Conservation (phyloP, 2,113 vertebrate species). For the Chlorodrepanis virens region DNA sequence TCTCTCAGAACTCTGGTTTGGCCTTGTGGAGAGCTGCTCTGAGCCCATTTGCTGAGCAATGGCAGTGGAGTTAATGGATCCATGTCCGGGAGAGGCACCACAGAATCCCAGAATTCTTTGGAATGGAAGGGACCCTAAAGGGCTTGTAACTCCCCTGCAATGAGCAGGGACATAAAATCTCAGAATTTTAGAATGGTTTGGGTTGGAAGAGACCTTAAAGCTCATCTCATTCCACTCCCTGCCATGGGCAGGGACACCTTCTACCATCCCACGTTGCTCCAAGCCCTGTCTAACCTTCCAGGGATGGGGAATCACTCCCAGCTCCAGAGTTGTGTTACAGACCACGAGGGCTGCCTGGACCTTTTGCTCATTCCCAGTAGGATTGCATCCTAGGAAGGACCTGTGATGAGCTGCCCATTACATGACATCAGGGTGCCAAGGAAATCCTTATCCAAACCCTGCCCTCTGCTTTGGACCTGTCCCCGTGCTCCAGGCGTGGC, state of each 20-base stretch:
- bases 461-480: background rate
- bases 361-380: background rate
- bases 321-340: background rate
- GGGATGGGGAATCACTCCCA: background rate
- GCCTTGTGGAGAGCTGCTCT: background rate
- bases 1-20: background rate
- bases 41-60: background rate
- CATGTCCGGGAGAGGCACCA: rapidly evolving
- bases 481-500: rapidly evolving
- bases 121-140: background rate
- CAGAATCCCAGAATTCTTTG: background rate
- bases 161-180: background rate
- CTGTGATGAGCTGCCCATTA: background rate
- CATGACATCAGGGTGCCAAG: background rate
- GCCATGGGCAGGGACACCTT: background rate
- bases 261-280: rapidly evolving
- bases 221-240: background rate
- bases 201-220: background rate
- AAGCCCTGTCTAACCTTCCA: background rate
- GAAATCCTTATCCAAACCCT: background rate
- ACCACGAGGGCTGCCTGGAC: too few species aligned
- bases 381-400: background rate
- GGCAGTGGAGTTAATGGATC: too few species aligned
- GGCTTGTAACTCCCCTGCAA: background rate
- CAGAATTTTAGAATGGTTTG: background rate